Evolutionary conservation across 2,888 invertebrate species (phyloP), one percentile per base, ranked within the genome.

Genomic region (Acanthoscelides obtectus): DNA sequence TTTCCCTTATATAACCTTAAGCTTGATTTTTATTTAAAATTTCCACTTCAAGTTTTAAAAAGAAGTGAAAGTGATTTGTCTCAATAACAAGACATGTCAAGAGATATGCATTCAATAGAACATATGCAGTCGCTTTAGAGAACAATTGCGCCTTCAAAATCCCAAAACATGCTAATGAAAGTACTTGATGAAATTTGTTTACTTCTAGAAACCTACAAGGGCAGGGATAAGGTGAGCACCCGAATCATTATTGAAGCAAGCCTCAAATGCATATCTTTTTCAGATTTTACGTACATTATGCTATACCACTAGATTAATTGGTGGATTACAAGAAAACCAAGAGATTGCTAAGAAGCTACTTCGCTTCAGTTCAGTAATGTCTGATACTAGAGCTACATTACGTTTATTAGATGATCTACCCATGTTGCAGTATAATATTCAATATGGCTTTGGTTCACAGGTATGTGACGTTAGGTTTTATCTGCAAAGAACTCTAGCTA

Each of bases 321-420:
- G 90, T 20, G 92, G 93, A 20, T 87, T 92, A 72, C 86, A 88
- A n/a, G 86, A 86, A 0, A 87, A 91, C 82, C 87, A 88, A 79
- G 88, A 89, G 80, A 84, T 90, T 78, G 86, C 89, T 8, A 89
- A 90, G 5, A 88, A 88, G 77, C 88, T 89, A 72, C 86, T 87
- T 75, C 86, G 81, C 69, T 88, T 91, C 77, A 92, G 94, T 75
- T 92, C 92, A 6, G 88, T 90, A 76, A 89, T 95, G 81, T 94
- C 94, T 65, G 89, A 88, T 22, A 93, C 93, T 22, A 87, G 96
- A 79, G 90, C 94, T 73, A 92, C 94, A 75, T 86, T 96, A 72
- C 88, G 96, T 64, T 88, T 96, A 64, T 90, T 96, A 78, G 96
- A 96, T 86, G 96, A 96, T 80, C 87, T 95, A 74, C 94, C 95